A percentile compares a stretch with the other conserved stretches of the same genome.
These are phyloP conservation scores for Silurus meridionalis DNA, from an alignment of 2,113 vertebrate species.

Conservation along the genomic window DNA sequence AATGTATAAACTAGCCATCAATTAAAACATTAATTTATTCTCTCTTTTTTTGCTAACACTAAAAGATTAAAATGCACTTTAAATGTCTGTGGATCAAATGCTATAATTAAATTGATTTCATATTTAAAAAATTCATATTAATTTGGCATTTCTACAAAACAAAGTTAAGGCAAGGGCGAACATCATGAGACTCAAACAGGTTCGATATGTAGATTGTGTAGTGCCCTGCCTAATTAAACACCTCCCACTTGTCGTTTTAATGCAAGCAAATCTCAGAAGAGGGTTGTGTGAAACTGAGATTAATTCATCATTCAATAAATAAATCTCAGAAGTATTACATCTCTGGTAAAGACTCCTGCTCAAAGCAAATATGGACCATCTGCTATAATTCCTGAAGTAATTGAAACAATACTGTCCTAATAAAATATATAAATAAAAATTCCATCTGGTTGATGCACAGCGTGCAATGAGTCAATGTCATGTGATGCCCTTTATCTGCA, in stretches of 20 bases:
- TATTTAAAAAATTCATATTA: background rate
- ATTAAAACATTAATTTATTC: background rate
- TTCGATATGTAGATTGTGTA: slow-evolving; percentile 55
- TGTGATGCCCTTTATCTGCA: background rate
- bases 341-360: slow-evolving; percentile 46
- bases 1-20: background rate
- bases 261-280: slow-evolving; percentile 64
- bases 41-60: background rate
- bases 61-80: background rate
- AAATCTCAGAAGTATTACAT: slow-evolving; percentile 62
- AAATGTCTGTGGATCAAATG: background rate
- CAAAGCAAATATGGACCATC: slow-evolving; percentile 60
- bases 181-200: slow-evolving; percentile 7
- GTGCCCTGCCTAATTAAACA: slow-evolving; percentile 63
- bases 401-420: slow-evolving; percentile 55
- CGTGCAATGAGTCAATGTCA: slow-evolving; percentile 1
- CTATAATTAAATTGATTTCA: background rate
- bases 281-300: slow-evolving; percentile 54
- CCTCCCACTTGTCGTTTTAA: slow-evolving; percentile 51
- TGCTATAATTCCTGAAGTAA: slow-evolving; percentile 58
- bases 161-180: background rate
- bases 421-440: slow-evolving; percentile 53
- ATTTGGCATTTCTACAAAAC: background rate
- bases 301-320: slow-evolving; percentile 62
- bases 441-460: background rate